phyloP scores from a whole-genome alignment of 2,113 vertebrate genomes.

The Pan troglodytes region DNA sequence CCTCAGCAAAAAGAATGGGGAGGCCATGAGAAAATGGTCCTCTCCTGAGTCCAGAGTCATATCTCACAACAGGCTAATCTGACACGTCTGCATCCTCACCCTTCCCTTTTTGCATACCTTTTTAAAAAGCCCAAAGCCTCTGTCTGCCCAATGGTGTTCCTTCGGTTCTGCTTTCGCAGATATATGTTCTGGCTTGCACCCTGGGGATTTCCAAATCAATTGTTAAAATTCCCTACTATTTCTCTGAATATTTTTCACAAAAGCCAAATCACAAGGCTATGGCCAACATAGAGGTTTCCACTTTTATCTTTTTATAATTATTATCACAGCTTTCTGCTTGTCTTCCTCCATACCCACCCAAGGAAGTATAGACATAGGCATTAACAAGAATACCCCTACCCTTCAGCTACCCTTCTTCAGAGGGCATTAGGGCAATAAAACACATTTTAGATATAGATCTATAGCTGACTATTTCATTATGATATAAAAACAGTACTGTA shows the following conservation, averaged over 20 bases:
- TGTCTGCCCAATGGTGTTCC: neutral
- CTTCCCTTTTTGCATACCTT: neutral
- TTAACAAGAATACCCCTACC: neutral
- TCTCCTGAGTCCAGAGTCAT: neutral
- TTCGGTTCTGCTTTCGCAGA: neutral
- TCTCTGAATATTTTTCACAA: conserved; percentile 1
- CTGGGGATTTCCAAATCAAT: neutral
- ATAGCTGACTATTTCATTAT: neutral
- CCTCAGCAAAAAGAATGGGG: neutral
- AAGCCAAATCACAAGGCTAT: neutral
- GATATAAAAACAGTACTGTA: neutral
- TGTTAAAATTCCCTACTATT: neutral
- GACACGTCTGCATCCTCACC: neutral
- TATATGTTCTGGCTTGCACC: neutral
- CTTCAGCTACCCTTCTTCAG: neutral
- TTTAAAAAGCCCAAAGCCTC: neutral
- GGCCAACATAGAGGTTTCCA: neutral
- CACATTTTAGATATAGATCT: neutral
- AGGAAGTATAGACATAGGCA: neutral
- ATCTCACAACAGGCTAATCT: neutral
- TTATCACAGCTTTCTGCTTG: neutral
- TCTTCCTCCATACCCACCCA: neutral
- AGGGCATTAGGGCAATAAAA: neutral
- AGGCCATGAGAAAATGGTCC: neutral
- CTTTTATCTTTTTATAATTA: neutral